Evolutionary conservation across 2,797 vertebrate species (phyloP).

Genomic region (Paratrypauchen microcephalus): DNA sequence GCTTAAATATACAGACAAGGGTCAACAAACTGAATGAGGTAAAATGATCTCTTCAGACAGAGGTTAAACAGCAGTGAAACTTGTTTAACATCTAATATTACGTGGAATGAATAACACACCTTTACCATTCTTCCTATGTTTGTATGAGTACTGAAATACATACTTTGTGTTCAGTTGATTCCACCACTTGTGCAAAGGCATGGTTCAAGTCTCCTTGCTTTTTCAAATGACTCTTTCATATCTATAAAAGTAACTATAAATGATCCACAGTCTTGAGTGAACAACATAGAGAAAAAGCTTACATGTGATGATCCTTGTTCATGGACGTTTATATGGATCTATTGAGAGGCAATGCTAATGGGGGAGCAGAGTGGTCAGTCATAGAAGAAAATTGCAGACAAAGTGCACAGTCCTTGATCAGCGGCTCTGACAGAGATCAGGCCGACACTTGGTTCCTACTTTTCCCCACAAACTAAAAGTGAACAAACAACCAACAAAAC

Average conservation of each 20-base stretch:
- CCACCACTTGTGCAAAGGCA: too few species aligned
- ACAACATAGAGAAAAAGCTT: neutral
- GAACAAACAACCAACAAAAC: conserved; percentile 30
- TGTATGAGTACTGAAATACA: too few species aligned
- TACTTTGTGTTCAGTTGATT: too few species aligned
- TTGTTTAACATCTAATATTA: too few species aligned
- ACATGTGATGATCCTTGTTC: neutral
- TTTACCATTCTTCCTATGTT: too few species aligned
- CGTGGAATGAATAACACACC: too few species aligned
- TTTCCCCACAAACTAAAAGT: conserved; percentile 25
- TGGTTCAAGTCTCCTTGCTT: neutral
- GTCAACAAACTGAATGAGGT: too few species aligned
- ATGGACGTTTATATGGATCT: conserved; percentile 4
- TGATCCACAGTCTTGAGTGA: neutral
- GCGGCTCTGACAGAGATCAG: neutral
- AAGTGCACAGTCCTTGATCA: conserved; percentile 4
- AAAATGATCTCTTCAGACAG: too few species aligned
- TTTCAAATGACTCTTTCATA: neutral
- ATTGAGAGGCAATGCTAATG: neutral
- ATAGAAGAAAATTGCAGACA: conserved; percentile 9
- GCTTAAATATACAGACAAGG: too few species aligned
- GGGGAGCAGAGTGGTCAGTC: neutral
- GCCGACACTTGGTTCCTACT: neutral
- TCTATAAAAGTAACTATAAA: neutral
- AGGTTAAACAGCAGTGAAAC: too few species aligned